Evolutionary conservation across 2,888 invertebrate species (phyloP), one percentile per base, ranked within the genome.

Genomic region (Xylota segnis): DNA sequence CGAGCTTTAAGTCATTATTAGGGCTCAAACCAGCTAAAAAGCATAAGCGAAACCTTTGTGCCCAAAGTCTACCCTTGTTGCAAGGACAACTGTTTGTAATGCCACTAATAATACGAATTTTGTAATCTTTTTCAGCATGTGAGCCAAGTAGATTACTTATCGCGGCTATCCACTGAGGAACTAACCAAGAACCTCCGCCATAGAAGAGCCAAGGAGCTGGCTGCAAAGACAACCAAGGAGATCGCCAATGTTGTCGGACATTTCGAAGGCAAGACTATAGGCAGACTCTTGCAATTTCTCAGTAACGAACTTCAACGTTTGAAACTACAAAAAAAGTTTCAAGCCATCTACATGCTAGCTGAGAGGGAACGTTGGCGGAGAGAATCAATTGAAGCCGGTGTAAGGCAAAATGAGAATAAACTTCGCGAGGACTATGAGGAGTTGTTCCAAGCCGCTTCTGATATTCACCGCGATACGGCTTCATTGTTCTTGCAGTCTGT

Each of bases 371-470:
- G 97, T 87, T 93, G 94, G 87, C 94, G 95, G 90, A 93, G 96
- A 0, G 97, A 97, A 91, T 96, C 97, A 0, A 95, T 94, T 7
- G 97, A 97, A 91, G 95, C 96, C 2, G 97, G 97, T 0, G 92
- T 95, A 61, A 92, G 97, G 18, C 97, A 97, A 91, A 94, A 94
- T 61, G 97, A 97, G 90, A 94, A 96, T 87, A 93, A 95, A 72
- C 92, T 96, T 45, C 93, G 96, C 5, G 91, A 94, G 6, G 95
- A 97, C 89, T 95, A 96, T 88, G 96, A 97, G 88, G 96, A 97
- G 91, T 95, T 97, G 90, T 97, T 96, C 90, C 95, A 95, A 90
- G 95, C 96, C 92, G 93, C 93, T 18, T 87, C 89, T 47, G 29
- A 88, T 12, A 84, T 89, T 0, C 89, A 90, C 50, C 94, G 94